Evolutionary conservation across 2,888 invertebrate genomes (phyloP), one percentile per base, ranked within the genome.

Genomic region (Tortricodes alternella): DNA sequence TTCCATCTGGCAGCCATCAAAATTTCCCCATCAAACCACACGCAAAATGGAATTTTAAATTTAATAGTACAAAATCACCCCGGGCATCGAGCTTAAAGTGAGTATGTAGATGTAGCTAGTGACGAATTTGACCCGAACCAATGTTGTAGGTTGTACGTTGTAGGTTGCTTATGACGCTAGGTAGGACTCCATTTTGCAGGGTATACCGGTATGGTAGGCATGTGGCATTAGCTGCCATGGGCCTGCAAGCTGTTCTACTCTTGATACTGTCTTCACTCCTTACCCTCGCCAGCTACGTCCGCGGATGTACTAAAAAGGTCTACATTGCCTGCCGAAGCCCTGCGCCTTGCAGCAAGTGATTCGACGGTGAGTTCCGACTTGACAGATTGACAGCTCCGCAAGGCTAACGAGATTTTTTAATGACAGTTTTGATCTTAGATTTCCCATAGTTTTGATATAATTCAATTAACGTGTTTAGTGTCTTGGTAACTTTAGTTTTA

Each of bases 81-180:
- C 13, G 13, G 13, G 7, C 34, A 44, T 11, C 41, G 24, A 44
- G 18, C 29, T n/a, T n/a, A n/a, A 44, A 11, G 18, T 39, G 38
- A 19, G 55, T 55, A 41, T 43, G 43, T 53, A 27, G 35, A 29
- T 13, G 13, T 15, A 24, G 29, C 18, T 39, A 18, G 15, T n/a
- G 24, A 32, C 46, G 53, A 53, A 53, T 46, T 53, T 59, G 55
- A 59, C 59, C 59, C 27, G 46, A 52, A 44, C 59, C 51, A 37
- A 41, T 44, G n/a, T n/a, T 8, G 6, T 39, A 39, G 38, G 38
- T n/a, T n/a, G 29, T 34, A 7, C 13, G n/a, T n/a, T n/a, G n/a
- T 15, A 13, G 34, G 13, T 34, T 7, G 13, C 7, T 34, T 15
- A 18, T 44, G 24, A 39, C 18, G 39, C 21, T 29, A 44, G 44